phyloP scores from a whole-genome alignment of 2,113 vertebrate species.

The Aphyosemion australe region DNA sequence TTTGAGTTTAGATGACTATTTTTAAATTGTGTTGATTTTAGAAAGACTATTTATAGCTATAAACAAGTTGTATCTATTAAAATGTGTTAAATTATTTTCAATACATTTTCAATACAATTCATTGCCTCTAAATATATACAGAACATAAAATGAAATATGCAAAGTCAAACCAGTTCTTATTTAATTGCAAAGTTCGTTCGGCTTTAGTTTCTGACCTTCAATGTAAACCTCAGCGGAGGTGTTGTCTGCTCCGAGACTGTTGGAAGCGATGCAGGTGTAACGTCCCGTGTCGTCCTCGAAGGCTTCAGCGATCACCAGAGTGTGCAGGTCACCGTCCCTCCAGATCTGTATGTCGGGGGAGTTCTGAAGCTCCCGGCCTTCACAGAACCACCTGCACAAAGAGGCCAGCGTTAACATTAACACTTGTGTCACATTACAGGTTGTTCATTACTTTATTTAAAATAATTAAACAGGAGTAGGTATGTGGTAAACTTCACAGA shows the following conservation, averaged over 20 bases:
- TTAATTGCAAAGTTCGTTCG: too few relatives aligned
- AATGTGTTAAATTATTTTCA: too few relatives aligned
- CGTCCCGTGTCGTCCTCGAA: constrained; percentile 98
- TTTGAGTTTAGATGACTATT: too few relatives aligned
- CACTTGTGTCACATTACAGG: too few relatives aligned
- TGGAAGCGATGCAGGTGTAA: constrained; percentile 94
- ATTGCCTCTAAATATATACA: too few relatives aligned
- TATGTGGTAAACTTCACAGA: constrained; percentile 1
- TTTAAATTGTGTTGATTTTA: too few relatives aligned
- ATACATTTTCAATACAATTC: too few relatives aligned
- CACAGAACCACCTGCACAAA: constrained; percentile 94
- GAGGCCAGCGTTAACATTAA: not conserved
- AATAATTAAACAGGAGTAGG: not conserved
- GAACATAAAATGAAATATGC: too few relatives aligned
- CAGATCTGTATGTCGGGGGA: constrained; percentile 93
- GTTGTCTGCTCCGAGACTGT: constrained; percentile 89
- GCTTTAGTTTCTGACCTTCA: constrained; percentile 84
- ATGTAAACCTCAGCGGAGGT: constrained; percentile 98
- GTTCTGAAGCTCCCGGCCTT: constrained; percentile 90
- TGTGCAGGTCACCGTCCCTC: constrained; percentile 86
- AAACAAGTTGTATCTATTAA: too few relatives aligned
- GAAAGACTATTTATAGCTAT: too few relatives aligned
- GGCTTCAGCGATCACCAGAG: constrained; percentile 91
- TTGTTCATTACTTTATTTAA: not conserved
- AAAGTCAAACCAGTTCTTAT: too few relatives aligned